These are phyloP conservation scores for Nasonia giraulti DNA, from an alignment of 1,140 invertebrate genomes.

Conservation along the genomic window DNA sequence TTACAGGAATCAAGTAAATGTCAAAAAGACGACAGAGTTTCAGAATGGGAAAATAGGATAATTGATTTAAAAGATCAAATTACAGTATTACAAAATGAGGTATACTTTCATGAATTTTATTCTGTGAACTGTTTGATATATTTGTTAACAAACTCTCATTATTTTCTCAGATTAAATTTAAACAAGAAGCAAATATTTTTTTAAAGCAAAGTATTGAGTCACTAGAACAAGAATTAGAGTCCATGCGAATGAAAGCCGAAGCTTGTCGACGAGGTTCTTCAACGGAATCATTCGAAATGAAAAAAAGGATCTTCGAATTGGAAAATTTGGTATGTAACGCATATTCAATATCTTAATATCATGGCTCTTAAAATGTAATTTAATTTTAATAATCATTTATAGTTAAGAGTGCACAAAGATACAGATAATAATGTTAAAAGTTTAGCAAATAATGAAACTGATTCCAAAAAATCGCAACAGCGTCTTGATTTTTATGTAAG, in stretches of 20 bases:
- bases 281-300: slow-evolving; percentile 57
- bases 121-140: not conserved
- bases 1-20: slow-evolving; percentile 56
- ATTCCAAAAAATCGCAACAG: slow-evolving; percentile 59
- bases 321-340: slow-evolving; percentile 59
- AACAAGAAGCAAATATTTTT: slow-evolving; percentile 61
- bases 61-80: slow-evolving; percentile 62
- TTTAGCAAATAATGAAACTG: slow-evolving; percentile 57
- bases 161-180: slow-evolving; percentile 59
- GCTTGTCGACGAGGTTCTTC: slow-evolving; percentile 55
- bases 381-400: slow-evolving; percentile 42
- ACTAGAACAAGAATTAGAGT: slow-evolving; percentile 61
- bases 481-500: slow-evolving; percentile 58
- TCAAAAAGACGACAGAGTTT: slow-evolving; percentile 54
- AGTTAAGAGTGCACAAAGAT: slow-evolving; percentile 62
- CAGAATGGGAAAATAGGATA: slow-evolving; percentile 56
- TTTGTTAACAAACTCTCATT: slow-evolving; percentile 25
- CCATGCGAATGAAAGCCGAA: slow-evolving; percentile 56
- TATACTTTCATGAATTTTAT: slow-evolving; percentile 40
- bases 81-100: slow-evolving; percentile 62
- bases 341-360: not conserved
- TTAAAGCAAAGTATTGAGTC: slow-evolving; percentile 60
- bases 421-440: slow-evolving; percentile 59
- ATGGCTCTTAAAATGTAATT: not conserved
- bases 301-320: slow-evolving; percentile 62